A percentile compares a stretch with the other conserved stretches of the same genome.
Conservation (phyloP, 1,140 invertebrate species). For the Yoshiicerus persimilis region DNA sequence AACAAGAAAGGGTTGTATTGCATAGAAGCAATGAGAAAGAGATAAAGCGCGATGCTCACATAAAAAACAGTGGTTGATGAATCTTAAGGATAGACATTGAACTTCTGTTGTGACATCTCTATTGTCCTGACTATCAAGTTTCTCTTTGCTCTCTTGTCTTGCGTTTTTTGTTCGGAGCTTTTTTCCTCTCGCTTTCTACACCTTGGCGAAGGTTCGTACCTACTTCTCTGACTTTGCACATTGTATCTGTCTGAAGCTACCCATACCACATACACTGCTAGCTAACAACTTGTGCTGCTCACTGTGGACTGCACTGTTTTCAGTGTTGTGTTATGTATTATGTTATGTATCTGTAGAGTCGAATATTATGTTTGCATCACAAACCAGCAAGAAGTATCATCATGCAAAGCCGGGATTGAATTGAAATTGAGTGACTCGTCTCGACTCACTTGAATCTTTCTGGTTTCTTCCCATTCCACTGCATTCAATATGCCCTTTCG, state of each 20-base stretch:
- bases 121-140: conserved; percentile 34
- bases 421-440: background rate
- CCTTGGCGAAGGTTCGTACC: background rate
- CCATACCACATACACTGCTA: no score
- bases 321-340: background rate
- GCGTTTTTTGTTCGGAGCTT: background rate
- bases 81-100: conserved; percentile 27
- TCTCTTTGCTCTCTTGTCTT: background rate
- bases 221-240: background rate
- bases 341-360: background rate
- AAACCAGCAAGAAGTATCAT: conserved; percentile 19
- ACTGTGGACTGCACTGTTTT: background rate
- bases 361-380: background rate
- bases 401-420: conserved; percentile 11
- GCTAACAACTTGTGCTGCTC: background rate
- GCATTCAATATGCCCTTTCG: background rate
- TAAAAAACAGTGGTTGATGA: conserved; percentile 27
- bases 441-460: background rate
- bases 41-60: conserved; percentile 25
- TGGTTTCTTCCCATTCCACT: background rate
- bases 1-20: background rate
- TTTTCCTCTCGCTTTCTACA: conserved; percentile 14
- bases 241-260: background rate
- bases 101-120: conserved; percentile 32
- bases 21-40: background rate